Evolutionary conservation across 2,888 invertebrate genomes (phyloP).

Genomic region (Tetropium fuscum): DNA sequence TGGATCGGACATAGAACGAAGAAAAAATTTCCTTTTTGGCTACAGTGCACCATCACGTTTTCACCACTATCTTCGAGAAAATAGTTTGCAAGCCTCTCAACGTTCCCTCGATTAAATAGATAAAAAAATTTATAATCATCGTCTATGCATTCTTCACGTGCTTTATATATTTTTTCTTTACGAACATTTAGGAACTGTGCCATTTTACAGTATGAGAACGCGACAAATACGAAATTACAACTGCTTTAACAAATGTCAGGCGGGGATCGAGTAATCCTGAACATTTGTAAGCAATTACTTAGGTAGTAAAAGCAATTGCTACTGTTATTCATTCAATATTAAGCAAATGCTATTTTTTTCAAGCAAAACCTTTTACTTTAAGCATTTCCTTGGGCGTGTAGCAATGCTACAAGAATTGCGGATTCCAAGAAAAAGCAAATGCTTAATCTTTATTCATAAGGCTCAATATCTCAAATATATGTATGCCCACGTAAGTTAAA

Average conservation of each 20-base stretch:
- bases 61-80: slow-evolving; percentile 12
- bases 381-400: background rate
- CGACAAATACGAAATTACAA: background rate
- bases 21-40: slow-evolving; percentile 20
- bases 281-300: slow-evolving; percentile 1
- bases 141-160: background rate
- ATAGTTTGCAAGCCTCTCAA: slow-evolving; percentile 21
- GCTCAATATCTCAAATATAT: too few relatives aligned
- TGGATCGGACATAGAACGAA: slow-evolving; percentile 20
- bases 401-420: background rate
- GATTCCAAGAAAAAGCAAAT: background rate
- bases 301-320: slow-evolving; percentile 1
- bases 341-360: slow-evolving; percentile 6
- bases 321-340: background rate
- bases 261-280: background rate
- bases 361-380: slow-evolving; percentile 2
- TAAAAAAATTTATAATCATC: slow-evolving; percentile 14
- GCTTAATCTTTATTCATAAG: slow-evolving; percentile 1
- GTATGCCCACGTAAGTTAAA: too few relatives aligned
- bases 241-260: background rate
- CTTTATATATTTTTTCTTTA: slow-evolving; percentile 2
- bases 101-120: slow-evolving; percentile 23
- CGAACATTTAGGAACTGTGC: slow-evolving; percentile 16
- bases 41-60: slow-evolving; percentile 13
- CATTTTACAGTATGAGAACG: slow-evolving; percentile 1